Evolutionary conservation across 1,140 invertebrate genomes (phyloP).

Genomic region (Sarcophaga bullata): DNA sequence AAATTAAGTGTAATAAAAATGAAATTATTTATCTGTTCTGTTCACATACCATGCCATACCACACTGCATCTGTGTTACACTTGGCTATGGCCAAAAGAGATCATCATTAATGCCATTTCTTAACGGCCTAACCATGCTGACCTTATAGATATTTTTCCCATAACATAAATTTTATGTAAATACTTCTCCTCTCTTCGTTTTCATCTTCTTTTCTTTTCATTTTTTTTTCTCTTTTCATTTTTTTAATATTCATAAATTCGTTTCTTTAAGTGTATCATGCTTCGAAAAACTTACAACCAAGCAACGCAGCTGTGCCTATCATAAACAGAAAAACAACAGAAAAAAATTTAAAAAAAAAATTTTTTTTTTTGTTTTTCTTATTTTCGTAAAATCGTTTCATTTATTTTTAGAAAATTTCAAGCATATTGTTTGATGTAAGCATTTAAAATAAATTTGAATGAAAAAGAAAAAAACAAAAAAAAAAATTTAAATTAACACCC

Average conservation of each 20-base stretch:
- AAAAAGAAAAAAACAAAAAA: neutral
- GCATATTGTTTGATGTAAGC: neutral
- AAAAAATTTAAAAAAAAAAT: no score
- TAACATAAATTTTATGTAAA: slow-evolving; percentile 4
- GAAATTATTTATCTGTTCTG: slow-evolving; percentile 6
- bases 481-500: neutral
- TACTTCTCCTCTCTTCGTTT: neutral
- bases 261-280: no score
- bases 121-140: neutral
- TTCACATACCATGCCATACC: neutral
- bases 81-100: neutral
- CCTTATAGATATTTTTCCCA: slow-evolving; percentile 1
- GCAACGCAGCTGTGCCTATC: neutral
- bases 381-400: neutral
- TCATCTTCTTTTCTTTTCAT: neutral
- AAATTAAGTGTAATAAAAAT: slow-evolving; percentile 6
- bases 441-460: neutral
- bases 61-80: neutral
- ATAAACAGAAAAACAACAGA: neutral
- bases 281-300: no score
- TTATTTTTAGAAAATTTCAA: neutral
- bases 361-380: neutral
- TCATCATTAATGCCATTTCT: slow-evolving; percentile 10
- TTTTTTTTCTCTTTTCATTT: neutral
- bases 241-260: neutral